Evolutionary conservation across 92 coral and sea anemone species (phyloP), one percentile per base, ranked within the genome.

Genomic region (Hydrozoanthus gracilis): DNA sequence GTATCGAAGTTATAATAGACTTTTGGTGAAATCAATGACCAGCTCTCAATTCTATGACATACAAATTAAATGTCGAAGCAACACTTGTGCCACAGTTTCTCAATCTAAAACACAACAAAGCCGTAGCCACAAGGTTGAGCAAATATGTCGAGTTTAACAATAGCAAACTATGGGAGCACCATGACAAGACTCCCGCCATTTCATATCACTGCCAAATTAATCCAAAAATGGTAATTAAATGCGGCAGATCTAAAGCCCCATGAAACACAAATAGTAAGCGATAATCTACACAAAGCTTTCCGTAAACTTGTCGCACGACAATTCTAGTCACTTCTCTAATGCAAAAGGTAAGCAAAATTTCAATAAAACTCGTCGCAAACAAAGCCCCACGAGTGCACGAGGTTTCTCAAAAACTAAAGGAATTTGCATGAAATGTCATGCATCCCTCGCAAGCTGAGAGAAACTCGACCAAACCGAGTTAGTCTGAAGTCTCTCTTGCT

Each of bases 201-300:
- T 39, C 10, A 77, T 77, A 77, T 54, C 45, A 77, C 65, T 55
- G 56, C 68, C 12, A 77, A 62, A 77, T 77, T 77, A 77, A 77
- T 77, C 50, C 12, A 44, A 77, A 77, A 56, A 77, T 35, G 56
- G 54, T 77, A 77, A 77, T 77, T 55, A 77, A 15, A 77, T 10
- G 82, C 82, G 69, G 82, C 82, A 77, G 82, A 45, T 14, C 49
- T 20, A 77, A 77, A 77, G 82, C 82, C 67, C 56, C 67, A 44
- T 51, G 56, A 56, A 39, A 13, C 50, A 5, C 9, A 49, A 56
- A 44, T 77, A 54, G 51, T 47, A 56, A 54, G 56, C 54, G 27
- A 17, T 20, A 55, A 54, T 56, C 82, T 50, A 5, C 14, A 54
- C 67, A 77, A 72, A 72, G 52, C 35, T 77, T 12, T 77, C 49